phyloP scores from a whole-genome alignment of 2,113 vertebrate genomes.

The Ibidorhyncha struthersii region DNA sequence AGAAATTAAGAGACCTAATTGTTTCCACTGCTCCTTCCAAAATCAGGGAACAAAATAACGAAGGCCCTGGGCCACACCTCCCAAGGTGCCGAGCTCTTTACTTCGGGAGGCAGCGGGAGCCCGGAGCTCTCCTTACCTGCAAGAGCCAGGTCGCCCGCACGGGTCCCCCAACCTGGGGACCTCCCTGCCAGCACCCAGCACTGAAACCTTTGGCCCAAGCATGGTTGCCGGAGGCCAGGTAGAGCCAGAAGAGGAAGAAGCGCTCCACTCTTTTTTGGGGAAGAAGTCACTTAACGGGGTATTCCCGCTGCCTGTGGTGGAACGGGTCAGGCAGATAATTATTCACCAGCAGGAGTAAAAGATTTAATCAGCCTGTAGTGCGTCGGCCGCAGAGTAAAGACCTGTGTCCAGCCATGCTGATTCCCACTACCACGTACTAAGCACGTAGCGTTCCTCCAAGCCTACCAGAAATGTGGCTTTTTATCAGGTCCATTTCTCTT shows the following conservation, averaged over 20 bases:
- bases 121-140: fast-evolving
- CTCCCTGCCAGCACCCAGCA: not conserved
- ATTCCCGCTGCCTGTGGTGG: not conserved
- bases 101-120: not conserved
- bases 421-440: not conserved
- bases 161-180: not conserved
- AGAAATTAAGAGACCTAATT: slow-evolving; percentile 63
- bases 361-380: not conserved
- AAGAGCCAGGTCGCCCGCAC: fast-evolving
- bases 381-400: not conserved
- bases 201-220: not conserved
- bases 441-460: not conserved
- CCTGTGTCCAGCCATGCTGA: not conserved
- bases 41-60: slow-evolving; percentile 29
- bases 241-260: not conserved
- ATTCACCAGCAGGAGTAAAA: not conserved
- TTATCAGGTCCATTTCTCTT: slow-evolving; percentile 21
- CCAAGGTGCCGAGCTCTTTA: slow-evolving; percentile 4
- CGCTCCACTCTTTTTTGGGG: not conserved
- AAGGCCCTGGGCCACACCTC: slow-evolving; percentile 27
- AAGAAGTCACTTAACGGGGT: not conserved
- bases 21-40: slow-evolving; percentile 63
- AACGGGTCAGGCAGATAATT: not conserved
- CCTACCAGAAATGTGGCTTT: not conserved
- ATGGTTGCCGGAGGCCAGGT: not conserved